phyloP scores from a whole-genome alignment of 2,113 vertebrate species.

The Trematocara variabile region DNA sequence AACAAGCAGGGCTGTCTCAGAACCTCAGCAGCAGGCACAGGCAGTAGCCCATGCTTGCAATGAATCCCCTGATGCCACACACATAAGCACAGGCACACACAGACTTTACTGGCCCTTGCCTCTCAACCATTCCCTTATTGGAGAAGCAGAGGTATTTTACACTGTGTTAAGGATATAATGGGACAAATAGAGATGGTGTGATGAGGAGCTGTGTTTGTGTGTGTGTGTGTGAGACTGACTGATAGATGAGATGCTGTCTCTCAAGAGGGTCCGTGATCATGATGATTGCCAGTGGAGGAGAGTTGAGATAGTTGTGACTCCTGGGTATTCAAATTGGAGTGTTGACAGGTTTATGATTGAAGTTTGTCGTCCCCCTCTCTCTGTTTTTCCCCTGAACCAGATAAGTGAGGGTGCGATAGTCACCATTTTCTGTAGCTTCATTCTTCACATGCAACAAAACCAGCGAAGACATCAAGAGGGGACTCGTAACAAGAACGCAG shows the following conservation, averaged over 20 bases:
- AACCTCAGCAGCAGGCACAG: slow-evolving; percentile 14
- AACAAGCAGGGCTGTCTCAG: slow-evolving; percentile 40
- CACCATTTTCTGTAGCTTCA: slow-evolving; percentile 19
- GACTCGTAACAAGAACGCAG: background rate
- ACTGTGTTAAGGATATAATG: slow-evolving; percentile 53
- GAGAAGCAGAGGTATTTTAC: slow-evolving; percentile 44
- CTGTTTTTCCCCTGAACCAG: background rate
- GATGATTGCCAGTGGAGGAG: slow-evolving; percentile 39
- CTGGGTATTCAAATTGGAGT: slow-evolving; percentile 60
- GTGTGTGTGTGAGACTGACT: slow-evolving; percentile 6
- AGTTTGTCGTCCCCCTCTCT: slow-evolving; percentile 2
- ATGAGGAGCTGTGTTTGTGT: slow-evolving; percentile 14
- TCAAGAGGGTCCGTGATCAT: slow-evolving; percentile 47
- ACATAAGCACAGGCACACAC: background rate
- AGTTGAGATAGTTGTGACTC: slow-evolving; percentile 47
- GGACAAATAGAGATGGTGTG: slow-evolving; percentile 48
- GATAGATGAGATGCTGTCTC: slow-evolving; percentile 54
- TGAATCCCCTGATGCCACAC: slow-evolving; percentile 24
- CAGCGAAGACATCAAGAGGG: background rate
- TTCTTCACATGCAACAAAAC: slow-evolving; percentile 37
- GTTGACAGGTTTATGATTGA: slow-evolving; percentile 71
- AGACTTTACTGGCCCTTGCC: background rate
- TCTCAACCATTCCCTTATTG: background rate
- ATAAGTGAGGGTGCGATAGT: slow-evolving; percentile 31
- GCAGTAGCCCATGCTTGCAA: background rate